A percentile compares a stretch with the other conserved stretches of the same genome.
Evolutionary conservation across 1,140 invertebrate species (phyloP).

Genomic region (Popillia japonica): DNA sequence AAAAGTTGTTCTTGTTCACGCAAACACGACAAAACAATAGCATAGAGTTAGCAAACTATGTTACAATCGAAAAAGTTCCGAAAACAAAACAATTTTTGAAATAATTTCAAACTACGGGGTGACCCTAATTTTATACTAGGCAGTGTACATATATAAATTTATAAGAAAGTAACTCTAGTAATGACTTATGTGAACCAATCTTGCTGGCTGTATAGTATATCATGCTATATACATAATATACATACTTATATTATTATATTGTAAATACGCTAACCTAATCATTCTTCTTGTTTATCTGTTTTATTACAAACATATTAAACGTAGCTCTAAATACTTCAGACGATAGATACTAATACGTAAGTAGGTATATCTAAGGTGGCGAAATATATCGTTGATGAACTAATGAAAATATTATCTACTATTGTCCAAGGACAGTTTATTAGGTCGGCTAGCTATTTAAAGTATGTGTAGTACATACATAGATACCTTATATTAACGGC

Average conservation of each 20-base stretch:
- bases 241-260: background rate
- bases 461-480: background rate
- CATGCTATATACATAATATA: too few species aligned
- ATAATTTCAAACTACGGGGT: too few species aligned
- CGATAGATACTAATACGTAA: background rate
- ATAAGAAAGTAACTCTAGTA: too few species aligned
- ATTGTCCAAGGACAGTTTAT: constrained; percentile 15
- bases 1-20: too few species aligned
- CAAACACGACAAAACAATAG: too few species aligned
- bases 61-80: too few species aligned
- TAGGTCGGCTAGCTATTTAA: constrained; percentile 14
- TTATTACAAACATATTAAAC: background rate
- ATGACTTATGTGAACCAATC: too few species aligned
- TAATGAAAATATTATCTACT: constrained; percentile 29
- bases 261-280: background rate
- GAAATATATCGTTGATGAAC: constrained; percentile 13
- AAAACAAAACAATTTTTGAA: too few species aligned
- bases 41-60: too few species aligned
- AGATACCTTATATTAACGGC: background rate
- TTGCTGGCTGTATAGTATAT: too few species aligned
- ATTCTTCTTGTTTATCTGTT: background rate
- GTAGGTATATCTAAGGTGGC: background rate
- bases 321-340: background rate
- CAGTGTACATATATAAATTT: too few species aligned
- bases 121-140: too few species aligned